Evolutionary conservation across 1,140 invertebrate species (phyloP).

Genomic region (Drosophila pseudoananassae): DNA sequence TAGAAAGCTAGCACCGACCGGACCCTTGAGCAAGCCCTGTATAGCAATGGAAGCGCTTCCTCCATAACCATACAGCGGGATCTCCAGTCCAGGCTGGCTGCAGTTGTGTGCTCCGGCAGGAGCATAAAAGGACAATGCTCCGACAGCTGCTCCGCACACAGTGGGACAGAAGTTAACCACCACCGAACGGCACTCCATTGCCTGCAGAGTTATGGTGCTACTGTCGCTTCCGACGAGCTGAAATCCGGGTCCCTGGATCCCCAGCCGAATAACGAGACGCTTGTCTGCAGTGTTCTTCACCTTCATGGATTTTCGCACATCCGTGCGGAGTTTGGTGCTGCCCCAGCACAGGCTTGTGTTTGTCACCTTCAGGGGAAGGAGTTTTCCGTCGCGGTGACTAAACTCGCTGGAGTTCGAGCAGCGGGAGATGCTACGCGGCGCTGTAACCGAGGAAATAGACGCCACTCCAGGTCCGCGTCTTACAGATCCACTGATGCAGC

Average conservation of each 20-base stretch:
- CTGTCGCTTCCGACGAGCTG: conserved; percentile 61
- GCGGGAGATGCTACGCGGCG: conserved; percentile 63
- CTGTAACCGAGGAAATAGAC: conserved; percentile 6
- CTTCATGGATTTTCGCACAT: conserved; percentile 73
- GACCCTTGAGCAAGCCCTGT: conserved; percentile 69
- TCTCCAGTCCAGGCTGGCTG: conserved; percentile 50
- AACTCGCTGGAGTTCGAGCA: conserved; percentile 83
- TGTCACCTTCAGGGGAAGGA: conserved; percentile 76
- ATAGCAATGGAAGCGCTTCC: conserved; percentile 69
- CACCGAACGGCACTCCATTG: conserved; percentile 78
- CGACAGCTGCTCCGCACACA: conserved; percentile 72
- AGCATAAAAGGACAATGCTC: conserved; percentile 65
- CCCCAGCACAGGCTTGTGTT: conserved; percentile 75
- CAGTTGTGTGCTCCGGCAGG: conserved; percentile 53
- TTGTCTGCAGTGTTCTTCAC: conserved; percentile 78
- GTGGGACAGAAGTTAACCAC: conserved; percentile 78
- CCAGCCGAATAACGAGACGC: conserved; percentile 64
- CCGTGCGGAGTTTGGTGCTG: conserved; percentile 76
- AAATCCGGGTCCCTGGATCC: conserved; percentile 78
- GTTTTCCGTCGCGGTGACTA: conserved; percentile 79
- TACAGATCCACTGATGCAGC: conserved; percentile 47
- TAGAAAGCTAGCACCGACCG: conserved; percentile 72
- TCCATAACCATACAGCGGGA: conserved; percentile 74
- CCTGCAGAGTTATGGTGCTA: conserved; percentile 66
- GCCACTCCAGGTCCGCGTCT: conserved; percentile 10